Conservation (phyloP, 1,140 invertebrate genomes). For the Caenorhabditis inopinata region DNA sequence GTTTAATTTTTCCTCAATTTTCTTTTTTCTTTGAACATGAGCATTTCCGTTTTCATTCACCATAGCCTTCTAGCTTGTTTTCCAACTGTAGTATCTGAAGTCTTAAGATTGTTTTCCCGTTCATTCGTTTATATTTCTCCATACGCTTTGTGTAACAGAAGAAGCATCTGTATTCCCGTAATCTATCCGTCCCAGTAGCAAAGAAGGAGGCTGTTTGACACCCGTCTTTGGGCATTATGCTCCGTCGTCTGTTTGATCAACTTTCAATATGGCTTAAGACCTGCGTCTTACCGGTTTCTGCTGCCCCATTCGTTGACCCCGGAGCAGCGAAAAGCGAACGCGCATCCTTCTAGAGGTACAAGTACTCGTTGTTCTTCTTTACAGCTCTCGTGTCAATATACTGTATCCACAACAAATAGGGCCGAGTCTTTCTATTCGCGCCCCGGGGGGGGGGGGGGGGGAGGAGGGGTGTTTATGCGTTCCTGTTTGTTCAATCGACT, state of each 20-base stretch:
- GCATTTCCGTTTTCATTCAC: neutral
- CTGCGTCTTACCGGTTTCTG: neutral
- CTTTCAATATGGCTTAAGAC: neutral
- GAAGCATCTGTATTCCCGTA: neutral
- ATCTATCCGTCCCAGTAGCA: neutral
- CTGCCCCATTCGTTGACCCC: neutral
- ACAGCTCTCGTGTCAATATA: constrained; percentile 34
- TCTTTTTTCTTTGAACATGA: neutral
- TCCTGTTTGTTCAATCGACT: constrained; percentile 20
- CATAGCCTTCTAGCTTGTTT: too few species aligned
- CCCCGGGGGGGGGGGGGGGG: neutral
- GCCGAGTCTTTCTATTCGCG: neutral
- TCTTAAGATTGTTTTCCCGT: constrained; percentile 9
- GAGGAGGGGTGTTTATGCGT: neutral
- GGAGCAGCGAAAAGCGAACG: neutral
- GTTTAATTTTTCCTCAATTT: neutral
- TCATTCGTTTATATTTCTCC: constrained; percentile 19
- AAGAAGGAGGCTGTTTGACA: neutral
- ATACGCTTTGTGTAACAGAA: constrained; percentile 3
- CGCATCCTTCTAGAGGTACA: constrained; percentile 17
- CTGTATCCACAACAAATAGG: constrained; percentile 30
- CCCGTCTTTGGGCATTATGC: constrained; percentile 4
- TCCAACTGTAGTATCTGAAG: neutral
- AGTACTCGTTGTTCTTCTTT: constrained; percentile 32
- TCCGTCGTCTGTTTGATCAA: neutral